Evolutionary conservation across 2,797 vertebrate genomes (phyloP), one percentile per base, ranked within the genome.

Genomic region (Sebastes nivosus): DNA sequence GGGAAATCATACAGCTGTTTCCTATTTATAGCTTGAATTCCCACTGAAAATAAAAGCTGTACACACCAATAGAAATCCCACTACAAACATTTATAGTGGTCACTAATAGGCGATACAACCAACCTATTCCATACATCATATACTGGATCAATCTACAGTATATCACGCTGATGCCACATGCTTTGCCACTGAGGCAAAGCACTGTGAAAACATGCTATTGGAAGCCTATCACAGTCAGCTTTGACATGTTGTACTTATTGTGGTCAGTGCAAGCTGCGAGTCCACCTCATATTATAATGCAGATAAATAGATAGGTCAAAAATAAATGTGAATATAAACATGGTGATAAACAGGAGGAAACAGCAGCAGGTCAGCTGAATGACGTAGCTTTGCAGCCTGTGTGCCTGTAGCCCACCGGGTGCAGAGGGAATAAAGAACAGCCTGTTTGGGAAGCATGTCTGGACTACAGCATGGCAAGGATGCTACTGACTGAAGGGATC

Each of bases 371-470:
- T 68, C 18, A 69, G 64, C 64, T 55, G 66, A 69, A 30, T 72
- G 50, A 60, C 2, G 9, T 9, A 52, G 58, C 64, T 60, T 42
- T 59, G 55, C 14, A 13, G 38, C 63, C 38, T 14, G 14, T 29
- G 22, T 25, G 50, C 6, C 60, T 59, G 38, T 13, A 20, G 38
- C 13, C 57, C 38, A 58, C 8, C 1, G 5, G 12, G n/a, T 66
- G 64, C 66, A 72, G 74, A 81, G 69, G 72, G 72, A 81, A 72
- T 75, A 52, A 61, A 70, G 68, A 68, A 60, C 71, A 76, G 76
- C 42, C 27, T 25, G 54, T 52, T 20, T 68, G 20, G 50, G 25
- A 73, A 46, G 27, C 50, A 34, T 77, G 66, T 74, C 66, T 30
- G 38, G 9, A 10, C 46, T 18, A 36, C 63, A 54, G 63, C 50